Evolutionary conservation across 2,888 invertebrate species (phyloP).

Genomic region (Boloria euphrosyne): DNA sequence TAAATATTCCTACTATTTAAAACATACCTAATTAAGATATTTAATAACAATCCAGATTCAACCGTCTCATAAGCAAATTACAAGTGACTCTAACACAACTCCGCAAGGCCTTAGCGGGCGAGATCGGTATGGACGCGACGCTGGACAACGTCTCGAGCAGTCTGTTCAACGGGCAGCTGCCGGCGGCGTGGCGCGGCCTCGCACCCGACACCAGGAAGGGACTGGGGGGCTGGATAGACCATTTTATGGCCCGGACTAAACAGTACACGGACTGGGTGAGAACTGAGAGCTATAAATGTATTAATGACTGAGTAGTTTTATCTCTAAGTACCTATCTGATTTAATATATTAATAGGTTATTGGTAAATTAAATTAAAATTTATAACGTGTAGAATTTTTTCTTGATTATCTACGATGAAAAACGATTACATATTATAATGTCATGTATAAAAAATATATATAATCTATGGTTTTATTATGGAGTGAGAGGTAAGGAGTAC

Average conservation of each 20-base stretch:
- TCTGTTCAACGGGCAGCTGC: conserved; percentile 93
- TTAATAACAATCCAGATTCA: conserved; percentile 81
- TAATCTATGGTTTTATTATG: neutral
- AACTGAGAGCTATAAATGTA: too few relatives aligned
- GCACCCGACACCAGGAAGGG: conserved; percentile 93
- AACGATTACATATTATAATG: too few relatives aligned
- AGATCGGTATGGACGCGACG: conserved; percentile 94
- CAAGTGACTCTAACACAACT: conserved; percentile 86
- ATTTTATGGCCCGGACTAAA: conserved; percentile 86
- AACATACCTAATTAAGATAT: neutral
- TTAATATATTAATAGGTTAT: too few relatives aligned
- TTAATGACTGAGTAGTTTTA: too few relatives aligned
- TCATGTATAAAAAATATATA: too few relatives aligned
- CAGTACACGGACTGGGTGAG: conserved; percentile 90
- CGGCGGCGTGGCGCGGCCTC: conserved; percentile 89
- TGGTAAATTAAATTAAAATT: too few relatives aligned
- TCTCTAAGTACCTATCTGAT: too few relatives aligned
- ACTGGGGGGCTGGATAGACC: conserved; percentile 94
- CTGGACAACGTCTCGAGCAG: conserved; percentile 92
- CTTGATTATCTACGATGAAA: too few relatives aligned
- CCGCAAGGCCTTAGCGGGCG: conserved; percentile 92
- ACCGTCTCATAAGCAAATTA: conserved; percentile 88
- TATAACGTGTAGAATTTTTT: too few relatives aligned
- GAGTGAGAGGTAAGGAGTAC: too few relatives aligned
- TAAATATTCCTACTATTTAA: too few relatives aligned